Conservation (phyloP, 2,113 vertebrate genomes). For the Callocephalon fimbriatum region DNA sequence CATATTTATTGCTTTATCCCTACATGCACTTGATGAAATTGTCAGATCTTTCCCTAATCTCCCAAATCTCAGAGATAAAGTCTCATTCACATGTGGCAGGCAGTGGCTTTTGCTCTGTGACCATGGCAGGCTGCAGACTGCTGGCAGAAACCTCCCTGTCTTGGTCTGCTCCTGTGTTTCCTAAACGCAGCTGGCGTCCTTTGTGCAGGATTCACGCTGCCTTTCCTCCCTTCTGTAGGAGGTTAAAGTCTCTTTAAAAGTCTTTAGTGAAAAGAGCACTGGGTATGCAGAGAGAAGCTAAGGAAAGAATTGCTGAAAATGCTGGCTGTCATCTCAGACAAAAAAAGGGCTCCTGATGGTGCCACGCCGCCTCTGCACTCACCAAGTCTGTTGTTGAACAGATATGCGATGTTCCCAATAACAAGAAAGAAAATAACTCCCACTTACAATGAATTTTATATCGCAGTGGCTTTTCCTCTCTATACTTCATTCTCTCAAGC, state of each 20-base stretch:
- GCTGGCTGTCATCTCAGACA: not conserved
- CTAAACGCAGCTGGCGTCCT: accelerated
- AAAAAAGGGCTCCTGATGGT: not conserved
- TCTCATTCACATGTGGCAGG: not conserved
- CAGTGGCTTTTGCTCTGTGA: accelerated
- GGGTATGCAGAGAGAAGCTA: not conserved
- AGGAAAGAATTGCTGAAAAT: not conserved
- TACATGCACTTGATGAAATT: accelerated
- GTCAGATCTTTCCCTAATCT: not conserved
- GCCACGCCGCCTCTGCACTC: not conserved
- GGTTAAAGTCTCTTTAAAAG: not conserved
- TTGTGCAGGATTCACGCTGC: not conserved
- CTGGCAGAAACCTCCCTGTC: not conserved
- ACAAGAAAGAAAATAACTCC: not conserved
- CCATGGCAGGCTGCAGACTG: accelerated
- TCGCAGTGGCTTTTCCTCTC: not conserved
- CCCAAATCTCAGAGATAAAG: not conserved
- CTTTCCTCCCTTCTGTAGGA: not conserved
- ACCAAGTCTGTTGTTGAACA: not conserved
- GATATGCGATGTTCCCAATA: not conserved
- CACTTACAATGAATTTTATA: not conserved
- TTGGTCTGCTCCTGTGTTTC: not conserved
- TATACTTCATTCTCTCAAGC: not conserved
- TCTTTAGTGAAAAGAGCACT: not conserved
- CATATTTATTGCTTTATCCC: not conserved